These are phyloP conservation scores for Asarcornis scutulata DNA, from an alignment of 2,113 vertebrate genomes.

Conservation along the genomic window DNA sequence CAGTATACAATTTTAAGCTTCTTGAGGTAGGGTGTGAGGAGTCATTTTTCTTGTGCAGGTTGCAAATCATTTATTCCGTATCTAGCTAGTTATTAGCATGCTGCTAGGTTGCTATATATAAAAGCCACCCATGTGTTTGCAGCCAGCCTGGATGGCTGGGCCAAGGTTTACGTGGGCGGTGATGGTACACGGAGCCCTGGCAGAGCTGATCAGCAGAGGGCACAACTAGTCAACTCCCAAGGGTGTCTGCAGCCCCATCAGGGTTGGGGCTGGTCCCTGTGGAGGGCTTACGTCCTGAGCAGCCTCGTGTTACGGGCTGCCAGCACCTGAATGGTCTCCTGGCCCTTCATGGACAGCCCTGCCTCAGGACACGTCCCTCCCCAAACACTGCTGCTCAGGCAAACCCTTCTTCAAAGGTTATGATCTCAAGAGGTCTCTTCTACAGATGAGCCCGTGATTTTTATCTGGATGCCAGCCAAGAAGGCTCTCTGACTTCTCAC, in stretches of 20 bases:
- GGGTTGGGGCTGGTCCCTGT: background rate
- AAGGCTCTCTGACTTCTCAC: background rate
- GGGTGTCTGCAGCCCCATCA: background rate
- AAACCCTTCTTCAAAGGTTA: too few relatives aligned
- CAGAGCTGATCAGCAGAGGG: background rate
- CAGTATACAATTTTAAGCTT: background rate
- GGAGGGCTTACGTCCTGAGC: background rate
- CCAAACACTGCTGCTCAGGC: background rate
- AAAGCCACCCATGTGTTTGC: constrained; percentile 20
- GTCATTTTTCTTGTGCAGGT: background rate
- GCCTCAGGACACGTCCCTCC: background rate
- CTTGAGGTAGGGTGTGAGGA: background rate
- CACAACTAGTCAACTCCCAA: background rate
- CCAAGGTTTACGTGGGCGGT: background rate
- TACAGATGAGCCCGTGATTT: background rate
- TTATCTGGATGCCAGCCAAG: background rate
- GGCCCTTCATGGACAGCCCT: background rate
- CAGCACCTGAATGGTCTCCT: background rate
- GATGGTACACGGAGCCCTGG: background rate
- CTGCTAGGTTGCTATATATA: background rate
- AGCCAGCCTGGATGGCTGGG: background rate
- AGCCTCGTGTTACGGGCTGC: background rate
- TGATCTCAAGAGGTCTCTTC: background rate
- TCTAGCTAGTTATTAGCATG: background rate
- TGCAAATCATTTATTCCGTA: background rate